phyloP scores from a whole-genome alignment of 2,888 invertebrate species.

The Sphaerophoria rueppellii region DNA sequence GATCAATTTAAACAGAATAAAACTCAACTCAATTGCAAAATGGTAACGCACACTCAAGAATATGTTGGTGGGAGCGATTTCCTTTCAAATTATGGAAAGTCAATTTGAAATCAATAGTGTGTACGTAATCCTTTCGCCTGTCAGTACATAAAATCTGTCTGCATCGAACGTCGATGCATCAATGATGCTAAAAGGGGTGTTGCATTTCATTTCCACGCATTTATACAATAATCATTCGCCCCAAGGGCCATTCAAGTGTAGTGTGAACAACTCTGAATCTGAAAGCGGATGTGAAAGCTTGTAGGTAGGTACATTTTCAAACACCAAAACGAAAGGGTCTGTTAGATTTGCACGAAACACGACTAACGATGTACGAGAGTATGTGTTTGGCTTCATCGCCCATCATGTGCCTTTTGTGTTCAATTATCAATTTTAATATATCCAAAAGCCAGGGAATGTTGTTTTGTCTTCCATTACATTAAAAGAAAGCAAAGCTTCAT shows the following conservation, averaged over 20 bases:
- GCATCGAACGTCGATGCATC: conserved; percentile 10
- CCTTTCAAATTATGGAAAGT: conserved; percentile 80
- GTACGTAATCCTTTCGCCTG: conserved; percentile 80
- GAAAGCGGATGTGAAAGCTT: conserved; percentile 20
- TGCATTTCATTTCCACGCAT: conserved; percentile 48
- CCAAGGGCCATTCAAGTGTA: not conserved
- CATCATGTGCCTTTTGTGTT: conserved; percentile 77
- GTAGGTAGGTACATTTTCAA: conserved; percentile 33
- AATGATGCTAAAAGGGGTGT: conserved; percentile 27
- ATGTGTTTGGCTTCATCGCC: conserved; percentile 35
- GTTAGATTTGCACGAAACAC: conserved; percentile 65
- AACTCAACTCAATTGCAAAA: conserved; percentile 53
- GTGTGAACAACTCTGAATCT: not conserved
- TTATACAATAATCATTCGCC: conserved; percentile 12
- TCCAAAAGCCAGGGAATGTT: too few relatives aligned
- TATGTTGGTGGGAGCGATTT: not conserved
- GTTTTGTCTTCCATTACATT: too few relatives aligned
- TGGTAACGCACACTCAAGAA: conserved; percentile 36
- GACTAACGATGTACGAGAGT: conserved; percentile 63
- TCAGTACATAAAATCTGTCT: conserved; percentile 43
- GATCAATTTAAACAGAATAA: conserved; percentile 59
- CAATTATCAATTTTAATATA: conserved; percentile 82
- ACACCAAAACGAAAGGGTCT: conserved; percentile 40
- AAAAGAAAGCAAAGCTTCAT: too few relatives aligned
- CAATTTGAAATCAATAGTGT: conserved; percentile 83